phyloP scores from a whole-genome alignment of 2,113 vertebrate species.

The Menura novaehollandiae region DNA sequence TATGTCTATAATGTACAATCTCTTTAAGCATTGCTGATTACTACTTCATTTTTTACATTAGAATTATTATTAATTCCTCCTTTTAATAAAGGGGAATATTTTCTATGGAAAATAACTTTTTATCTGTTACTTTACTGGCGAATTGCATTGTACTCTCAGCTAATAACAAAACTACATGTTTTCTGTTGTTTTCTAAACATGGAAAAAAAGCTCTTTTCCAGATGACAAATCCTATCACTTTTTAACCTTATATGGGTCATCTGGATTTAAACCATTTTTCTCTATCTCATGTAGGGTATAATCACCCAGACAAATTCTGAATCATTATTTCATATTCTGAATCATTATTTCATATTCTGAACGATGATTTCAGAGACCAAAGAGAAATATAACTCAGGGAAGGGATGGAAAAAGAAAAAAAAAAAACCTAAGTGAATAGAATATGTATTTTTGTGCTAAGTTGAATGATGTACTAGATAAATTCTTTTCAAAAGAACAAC shows the following conservation, averaged over 20 bases:
- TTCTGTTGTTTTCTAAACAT: neutral
- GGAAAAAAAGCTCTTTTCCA: neutral
- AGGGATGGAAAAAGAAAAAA: too few species aligned
- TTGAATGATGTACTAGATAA: neutral
- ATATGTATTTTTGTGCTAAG: neutral
- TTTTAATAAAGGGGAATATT: neutral
- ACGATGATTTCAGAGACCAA: neutral
- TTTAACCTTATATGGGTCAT: neutral
- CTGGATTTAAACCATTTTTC: neutral
- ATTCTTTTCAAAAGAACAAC: neutral
- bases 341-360: neutral
- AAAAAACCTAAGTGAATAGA: neutral
- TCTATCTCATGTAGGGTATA: neutral
- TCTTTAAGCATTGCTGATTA: neutral
- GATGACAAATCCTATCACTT: neutral
- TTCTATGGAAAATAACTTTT: neutral
- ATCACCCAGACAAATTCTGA: neutral
- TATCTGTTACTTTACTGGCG: neutral
- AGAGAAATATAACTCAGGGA: neutral
- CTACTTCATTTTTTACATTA: neutral
- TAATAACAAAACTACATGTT: neutral
- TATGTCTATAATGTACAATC: neutral
- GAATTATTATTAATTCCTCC: neutral
- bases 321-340: neutral
- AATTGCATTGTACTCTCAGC: neutral